Conservation (phyloP, 1,140 invertebrate species). For the Zaprionus lachaisei region DNA sequence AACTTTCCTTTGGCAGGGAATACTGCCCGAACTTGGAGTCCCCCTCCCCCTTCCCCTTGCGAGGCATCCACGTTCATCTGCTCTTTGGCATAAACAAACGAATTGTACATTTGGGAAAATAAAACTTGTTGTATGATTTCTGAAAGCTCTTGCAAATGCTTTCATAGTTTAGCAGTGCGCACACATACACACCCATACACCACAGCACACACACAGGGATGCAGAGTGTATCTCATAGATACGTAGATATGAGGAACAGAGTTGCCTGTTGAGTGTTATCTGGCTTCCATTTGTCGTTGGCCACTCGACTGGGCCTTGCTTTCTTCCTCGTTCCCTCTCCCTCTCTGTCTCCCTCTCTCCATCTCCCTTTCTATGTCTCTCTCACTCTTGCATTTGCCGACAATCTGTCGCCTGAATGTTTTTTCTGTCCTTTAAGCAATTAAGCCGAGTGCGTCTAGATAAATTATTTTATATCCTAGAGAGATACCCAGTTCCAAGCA, state of each 20-base stretch:
- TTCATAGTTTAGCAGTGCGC: slow-evolving; percentile 2
- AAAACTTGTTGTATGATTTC: slow-evolving; percentile 6
- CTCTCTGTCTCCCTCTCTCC: background rate
- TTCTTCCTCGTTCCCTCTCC: background rate
- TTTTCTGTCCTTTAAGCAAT: slow-evolving; percentile 46
- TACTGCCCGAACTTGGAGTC: background rate
- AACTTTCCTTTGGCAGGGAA: background rate
- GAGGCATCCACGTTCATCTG: background rate
- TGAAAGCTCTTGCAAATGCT: slow-evolving; percentile 2
- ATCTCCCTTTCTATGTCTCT: background rate
- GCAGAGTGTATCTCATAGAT: background rate
- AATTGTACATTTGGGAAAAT: slow-evolving; percentile 6
- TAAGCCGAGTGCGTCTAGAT: slow-evolving; percentile 53
- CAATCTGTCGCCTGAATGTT: background rate
- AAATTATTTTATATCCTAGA: slow-evolving; percentile 62
- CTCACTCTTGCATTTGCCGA: background rate
- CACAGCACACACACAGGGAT: background rate
- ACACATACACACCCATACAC: background rate
- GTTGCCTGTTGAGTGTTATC: slow-evolving; percentile 7
- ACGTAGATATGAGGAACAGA: background rate
- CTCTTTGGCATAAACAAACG: background rate
- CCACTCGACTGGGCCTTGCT: slow-evolving; percentile 1
- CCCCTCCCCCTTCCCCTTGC: background rate
- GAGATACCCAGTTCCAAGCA: slow-evolving; percentile 8
- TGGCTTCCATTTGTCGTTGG: slow-evolving; percentile 9